Evolutionary conservation across 2,888 invertebrate genomes (phyloP), one percentile per base, ranked within the genome.

Genomic region (Orchesellides sinensis): DNA sequence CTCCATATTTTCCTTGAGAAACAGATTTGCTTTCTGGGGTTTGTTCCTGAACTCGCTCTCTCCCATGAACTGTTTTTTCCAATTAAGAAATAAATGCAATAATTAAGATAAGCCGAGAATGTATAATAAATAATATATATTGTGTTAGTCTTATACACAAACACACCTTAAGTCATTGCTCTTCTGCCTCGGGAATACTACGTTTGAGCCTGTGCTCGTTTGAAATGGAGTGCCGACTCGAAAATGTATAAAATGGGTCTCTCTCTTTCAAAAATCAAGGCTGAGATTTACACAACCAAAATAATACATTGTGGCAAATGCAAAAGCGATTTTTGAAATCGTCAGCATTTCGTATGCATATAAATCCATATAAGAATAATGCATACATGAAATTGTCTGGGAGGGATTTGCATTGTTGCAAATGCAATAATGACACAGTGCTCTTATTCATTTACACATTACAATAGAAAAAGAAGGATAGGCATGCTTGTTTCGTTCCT

Each of bases 361-460:
- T 10, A 40, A n/a, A n/a, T 2, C 10, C 2, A 40, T 40, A 8
- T 8, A 40, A 2, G 10, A 40, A 5, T 8, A 40, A 40, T 14
- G 10, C 2, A 40, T 40, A 40, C 2, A 40, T 49, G 4, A 3
- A 17, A 8, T 49, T 8, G 19, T 27, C 2, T 29, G 12, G 59
- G 29, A n/a, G n/a, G 59, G 29, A n/a, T 2, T 40, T 40, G 2
- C 40, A 40, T 40, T 40, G 40, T 52, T 52, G n/a, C 3, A 59
- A 45, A 72, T 56, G 56, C 12, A 27, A 40, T 27, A 65, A 65
- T 75, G 74, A 75, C 74, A 75, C 66, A 75, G 66, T 66, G 66
- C 75, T 75, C 75, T 40, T 2, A 40, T 29, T 10, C 17, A 4
- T 61, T 14, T 17, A 19, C 14, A 5, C 27, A 68, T 14, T 49